These are phyloP conservation scores for Leucoma salicis DNA, from an alignment of 2,888 invertebrate species.

Conservation along the genomic window DNA sequence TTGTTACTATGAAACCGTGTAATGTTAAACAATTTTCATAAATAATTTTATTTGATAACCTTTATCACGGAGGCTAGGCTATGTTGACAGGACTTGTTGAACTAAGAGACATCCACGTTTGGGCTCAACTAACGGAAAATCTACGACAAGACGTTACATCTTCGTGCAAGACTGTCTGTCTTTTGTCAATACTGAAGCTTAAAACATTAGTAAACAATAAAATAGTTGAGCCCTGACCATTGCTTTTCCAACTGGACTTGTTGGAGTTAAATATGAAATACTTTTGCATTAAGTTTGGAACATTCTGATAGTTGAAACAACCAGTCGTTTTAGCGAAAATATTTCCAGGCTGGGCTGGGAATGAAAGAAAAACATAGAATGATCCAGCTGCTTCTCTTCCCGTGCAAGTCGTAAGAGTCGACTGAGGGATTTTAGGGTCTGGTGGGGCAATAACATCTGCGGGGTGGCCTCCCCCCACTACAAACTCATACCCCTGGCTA, in stretches of 20 bases:
- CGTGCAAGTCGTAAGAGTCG: slow-evolving; percentile 35
- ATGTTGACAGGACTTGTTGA: not conserved
- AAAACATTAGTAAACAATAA: no score
- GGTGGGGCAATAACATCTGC: slow-evolving; percentile 9
- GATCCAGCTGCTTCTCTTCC: slow-evolving; percentile 31
- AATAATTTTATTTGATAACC: not conserved
- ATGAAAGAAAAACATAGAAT: slow-evolving; percentile 31
- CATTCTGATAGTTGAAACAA: not conserved
- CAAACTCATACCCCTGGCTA: slow-evolving; percentile 5
- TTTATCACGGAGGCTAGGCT: not conserved
- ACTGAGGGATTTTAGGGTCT: slow-evolving; percentile 26
- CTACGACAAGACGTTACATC: no score
- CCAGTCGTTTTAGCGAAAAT: not conserved
- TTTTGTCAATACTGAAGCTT: no score
- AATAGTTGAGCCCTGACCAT: not conserved
- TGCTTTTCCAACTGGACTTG: not conserved
- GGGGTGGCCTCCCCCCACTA: slow-evolving; percentile 9
- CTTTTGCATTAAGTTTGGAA: not conserved
- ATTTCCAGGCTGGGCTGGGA: slow-evolving; percentile 36
- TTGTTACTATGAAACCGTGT: not conserved
- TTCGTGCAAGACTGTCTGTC: no score
- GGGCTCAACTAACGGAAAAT: not conserved
- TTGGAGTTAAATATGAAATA: not conserved
- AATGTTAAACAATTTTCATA: not conserved
- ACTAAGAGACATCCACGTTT: not conserved